Evolutionary conservation across 2,113 vertebrate species (phyloP).

Genomic region (Cromileptes altivelis): DNA sequence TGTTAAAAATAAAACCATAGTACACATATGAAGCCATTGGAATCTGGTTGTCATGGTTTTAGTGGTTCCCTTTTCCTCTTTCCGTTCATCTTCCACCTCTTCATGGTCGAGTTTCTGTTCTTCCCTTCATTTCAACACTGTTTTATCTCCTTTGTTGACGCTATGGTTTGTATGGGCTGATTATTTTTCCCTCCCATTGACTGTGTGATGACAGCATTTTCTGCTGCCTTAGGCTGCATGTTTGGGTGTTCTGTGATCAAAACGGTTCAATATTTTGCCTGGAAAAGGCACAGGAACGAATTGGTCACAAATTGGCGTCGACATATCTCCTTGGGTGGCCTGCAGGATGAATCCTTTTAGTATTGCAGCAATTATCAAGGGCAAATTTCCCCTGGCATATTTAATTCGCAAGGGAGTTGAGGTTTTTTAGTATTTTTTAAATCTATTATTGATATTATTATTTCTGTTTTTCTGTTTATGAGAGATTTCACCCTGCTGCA

Average conservation of each 20-base stretch:
- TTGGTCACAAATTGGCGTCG: neutral
- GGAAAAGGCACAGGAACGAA: neutral
- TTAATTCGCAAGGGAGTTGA: neutral
- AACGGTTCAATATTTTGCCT: constrained; percentile 3
- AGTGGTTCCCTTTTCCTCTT: neutral
- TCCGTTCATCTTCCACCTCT: neutral
- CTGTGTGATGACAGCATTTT: neutral
- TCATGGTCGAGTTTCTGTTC: neutral
- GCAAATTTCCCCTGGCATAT: neutral
- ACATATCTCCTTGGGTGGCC: neutral
- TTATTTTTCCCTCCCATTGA: neutral
- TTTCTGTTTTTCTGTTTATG: neutral
- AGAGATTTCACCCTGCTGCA: neutral
- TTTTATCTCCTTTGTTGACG: neutral
- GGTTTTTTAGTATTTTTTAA: neutral
- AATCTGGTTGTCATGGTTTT: neutral
- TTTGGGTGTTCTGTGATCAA: neutral
- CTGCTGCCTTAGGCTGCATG: neutral
- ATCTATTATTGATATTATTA: neutral
- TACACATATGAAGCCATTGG: neutral
- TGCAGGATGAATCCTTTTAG: neutral
- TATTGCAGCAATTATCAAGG: neutral
- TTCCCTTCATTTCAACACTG: neutral
- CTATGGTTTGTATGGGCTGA: neutral
- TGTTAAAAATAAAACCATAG: neutral